A percentile compares a stretch with the other conserved stretches of the same genome.
Conservation (phyloP, 2,797 vertebrate species). For the Argya squamiceps region DNA sequence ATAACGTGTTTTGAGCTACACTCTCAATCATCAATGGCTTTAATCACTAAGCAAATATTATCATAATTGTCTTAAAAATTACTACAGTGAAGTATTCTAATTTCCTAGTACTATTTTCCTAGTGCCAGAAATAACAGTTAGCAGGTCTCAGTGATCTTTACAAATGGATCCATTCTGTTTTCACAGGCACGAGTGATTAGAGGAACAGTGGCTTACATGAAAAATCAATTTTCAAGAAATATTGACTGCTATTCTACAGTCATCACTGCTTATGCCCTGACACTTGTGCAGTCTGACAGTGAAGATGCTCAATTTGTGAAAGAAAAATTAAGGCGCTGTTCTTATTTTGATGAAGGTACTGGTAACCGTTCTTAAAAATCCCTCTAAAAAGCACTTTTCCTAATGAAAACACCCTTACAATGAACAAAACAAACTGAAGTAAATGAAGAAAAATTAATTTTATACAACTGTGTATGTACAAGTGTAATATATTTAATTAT, state of each 20-base stretch:
- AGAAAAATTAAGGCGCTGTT: slow-evolving; percentile 49
- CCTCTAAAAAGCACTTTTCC: neutral
- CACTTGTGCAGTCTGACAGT: neutral
- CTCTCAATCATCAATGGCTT: neutral
- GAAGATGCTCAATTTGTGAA: neutral
- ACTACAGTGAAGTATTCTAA: neutral
- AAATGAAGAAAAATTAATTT: neutral
- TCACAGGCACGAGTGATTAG: slow-evolving; percentile 46
- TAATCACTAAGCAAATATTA: neutral
- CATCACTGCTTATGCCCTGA: slow-evolving; percentile 73
- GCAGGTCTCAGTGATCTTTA: neutral
- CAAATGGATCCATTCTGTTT: neutral
- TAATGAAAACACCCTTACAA: neutral
- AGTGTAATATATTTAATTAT: neutral
- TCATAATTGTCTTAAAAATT: neutral
- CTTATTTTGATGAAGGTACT: slow-evolving; percentile 61
- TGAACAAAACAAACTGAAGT: neutral
- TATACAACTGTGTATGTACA: rapidly evolving
- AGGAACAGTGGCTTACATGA: slow-evolving; percentile 51
- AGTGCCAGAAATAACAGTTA: neutral
- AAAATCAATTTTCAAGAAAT: slow-evolving; percentile 7
- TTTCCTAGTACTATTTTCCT: neutral
- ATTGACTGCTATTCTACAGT: slow-evolving; percentile 60
- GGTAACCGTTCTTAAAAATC: neutral
- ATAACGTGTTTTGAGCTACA: rapidly evolving